Evolutionary conservation across 2,113 vertebrate species (phyloP), one percentile per base, ranked within the genome.

Genomic region (Acinonyx jubatus): DNA sequence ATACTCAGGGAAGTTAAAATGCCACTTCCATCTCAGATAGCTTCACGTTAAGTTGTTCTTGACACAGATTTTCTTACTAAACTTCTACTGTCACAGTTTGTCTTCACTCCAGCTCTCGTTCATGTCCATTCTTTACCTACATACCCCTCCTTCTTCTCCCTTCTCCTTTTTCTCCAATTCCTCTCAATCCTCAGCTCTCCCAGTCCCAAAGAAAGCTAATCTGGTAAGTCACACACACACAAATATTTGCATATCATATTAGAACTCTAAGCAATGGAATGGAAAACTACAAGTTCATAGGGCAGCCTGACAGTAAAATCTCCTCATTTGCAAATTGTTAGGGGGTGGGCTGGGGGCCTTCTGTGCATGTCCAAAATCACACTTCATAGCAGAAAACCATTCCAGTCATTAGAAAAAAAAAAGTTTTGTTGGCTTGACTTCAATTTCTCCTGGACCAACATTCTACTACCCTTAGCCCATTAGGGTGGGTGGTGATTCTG

Each of bases 171-270:
- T 50, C 5, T 71, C 31, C 4, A 36, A 19, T 79, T 68, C 13
- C 36, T 94, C 15, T 82, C 3, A n/a, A 31, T 31, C 21, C 5
- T 86, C 41, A 45, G 18, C 78, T 73, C 45, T 71, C 68, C 25
- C 7, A 38, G 12, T 61, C 38, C 11, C 6, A 48, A 71, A 79
- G 55, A 71, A 15, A 87, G 25, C 36, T 93, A 50, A 94, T 61
- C 48, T 63, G 15, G 21, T 31, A 45, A 71, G 2, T 16, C 31
- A 69, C 7, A 18, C 0, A 65, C 3, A 29, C 7, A 9, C 18
- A 63, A 50, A 61, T 27, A 89, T 74, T 88, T 96, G 55, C 84
- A 91, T 86, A 85, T 94, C 45, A 68, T 61, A 50, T 57, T 55
- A 74, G 61, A 90, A 88, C 18, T 65, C 21, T 38, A 90, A 82